Base-by-base conservation (phyloP, 2,888 invertebrate species). In the Cheilosia vernalis region DNA sequence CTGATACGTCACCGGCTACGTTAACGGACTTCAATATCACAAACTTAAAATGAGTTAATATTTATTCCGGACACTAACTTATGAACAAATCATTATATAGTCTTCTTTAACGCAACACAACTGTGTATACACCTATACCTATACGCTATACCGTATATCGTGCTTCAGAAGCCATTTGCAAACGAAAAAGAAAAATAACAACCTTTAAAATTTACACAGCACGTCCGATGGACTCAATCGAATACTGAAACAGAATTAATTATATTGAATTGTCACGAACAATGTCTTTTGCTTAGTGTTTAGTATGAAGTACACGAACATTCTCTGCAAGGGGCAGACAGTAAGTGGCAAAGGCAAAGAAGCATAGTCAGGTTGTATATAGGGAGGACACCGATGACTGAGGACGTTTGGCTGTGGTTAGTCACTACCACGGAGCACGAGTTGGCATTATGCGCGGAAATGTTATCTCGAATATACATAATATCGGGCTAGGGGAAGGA, bases 181-280 rank as follows among this genome's bases (percentile, higher is more conserved):
- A 27, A 27, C 27, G 27, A 27, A 37, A 13, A 37, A 37, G 13
- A 13, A 13, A 37, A 3, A 13, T 17, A 17, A 44, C 17, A 27
- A 17, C 30, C 30, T 21, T 17, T 19, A 24, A 69, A 56, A 55
- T 49, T n/a, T 69, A n/a, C 56, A n/a, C 37, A 74, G 64, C 74
- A 74, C 74, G 64, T 64, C 37, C 56, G 74, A 27, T 47, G 37
- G 64, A 24, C 44, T 49, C 64, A 64, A 64, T 64, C 49, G 64
- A 64, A 63, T 49, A 66, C 49, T 74, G 63, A 73, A 73, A 63
- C 63, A 44, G 55, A 74, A 64, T 64, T 63, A 63, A 58, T 58
- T 74, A 74, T 40, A 58, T 44, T 42, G 66, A 66, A 76, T 76
- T 51, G 58, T 76, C 66, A 76, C 66, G 66, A 76, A 76, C 60